Evolutionary conservation across 2,888 invertebrate species (phyloP), one percentile per base, ranked within the genome.

Genomic region (Zaprionus lineosus): DNA sequence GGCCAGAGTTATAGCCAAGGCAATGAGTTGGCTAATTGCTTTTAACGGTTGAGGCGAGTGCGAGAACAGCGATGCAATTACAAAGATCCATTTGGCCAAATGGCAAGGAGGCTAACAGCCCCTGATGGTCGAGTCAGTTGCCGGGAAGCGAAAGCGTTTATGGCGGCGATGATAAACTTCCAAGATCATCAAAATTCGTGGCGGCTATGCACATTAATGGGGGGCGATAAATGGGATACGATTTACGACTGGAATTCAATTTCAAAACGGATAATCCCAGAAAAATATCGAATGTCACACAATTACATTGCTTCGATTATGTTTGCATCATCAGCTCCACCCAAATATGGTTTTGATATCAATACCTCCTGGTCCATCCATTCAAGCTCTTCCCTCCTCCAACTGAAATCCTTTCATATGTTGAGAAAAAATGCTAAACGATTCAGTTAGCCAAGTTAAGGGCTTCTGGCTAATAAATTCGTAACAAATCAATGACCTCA

Each of bases 401-500:
- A n/a, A 24, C n/a, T 24, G 24, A 6, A 8, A n/a, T n/a, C 24
- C 24, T 16, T 34, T 37, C 39, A 39, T 37, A 37, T 11, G 6
- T 16, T 2, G 18, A 14, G 31, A 5, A 11, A 26, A 29, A 60
- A 44, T 61, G 50, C 61, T 66, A 61, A 66, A 47, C 55, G 61
- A 14, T 55, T 24, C 53, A 6, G 51, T 41, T 52, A 34, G 43
- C 36, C 37, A 15, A 53, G 21, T 37, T 41, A 24, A 31, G 47
- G 29, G 48, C 64, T 73, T 47, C 69, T 50, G 53, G 28, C 77
- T 70, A 77, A 86, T 86, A 84, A 86, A 82, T 86, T 82, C 84
- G 68, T 77, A 75, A 77, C 77, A 74, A 84, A 79, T 64, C 76
- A 86, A 82, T 79, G 86, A 83, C 69, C 86, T 57, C 53, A 58